A percentile compares a stretch with the other conserved stretches of the same genome.
phyloP scores from a whole-genome alignment of 1,140 invertebrate species.

The Drosophila pallidifrons region DNA sequence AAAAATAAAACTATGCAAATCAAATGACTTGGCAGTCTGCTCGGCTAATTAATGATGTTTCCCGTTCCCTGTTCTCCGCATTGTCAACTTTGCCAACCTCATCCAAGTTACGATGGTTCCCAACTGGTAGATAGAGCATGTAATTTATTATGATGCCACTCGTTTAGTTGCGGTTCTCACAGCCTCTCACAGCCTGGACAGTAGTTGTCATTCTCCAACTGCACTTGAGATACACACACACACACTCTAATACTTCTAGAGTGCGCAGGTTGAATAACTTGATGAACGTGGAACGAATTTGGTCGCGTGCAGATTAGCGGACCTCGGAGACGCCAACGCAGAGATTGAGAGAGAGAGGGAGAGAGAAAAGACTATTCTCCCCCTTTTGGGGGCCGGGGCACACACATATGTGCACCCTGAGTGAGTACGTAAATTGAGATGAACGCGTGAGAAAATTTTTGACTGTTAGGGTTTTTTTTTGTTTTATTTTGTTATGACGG shows the following conservation, averaged over 20 bases:
- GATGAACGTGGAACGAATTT: constrained; percentile 30
- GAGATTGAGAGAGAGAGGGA: background rate
- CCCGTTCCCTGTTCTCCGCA: background rate
- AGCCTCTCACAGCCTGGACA: constrained; percentile 38
- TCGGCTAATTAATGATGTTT: constrained; percentile 55
- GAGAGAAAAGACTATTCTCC: background rate
- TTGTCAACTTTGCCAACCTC: background rate
- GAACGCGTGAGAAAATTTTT: constrained; percentile 77
- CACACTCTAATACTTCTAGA: background rate
- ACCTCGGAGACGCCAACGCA: constrained; percentile 43
- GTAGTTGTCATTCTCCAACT: constrained; percentile 39
- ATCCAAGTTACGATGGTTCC: background rate
- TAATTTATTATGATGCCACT: constrained; percentile 50
- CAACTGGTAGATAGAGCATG: constrained; percentile 4
- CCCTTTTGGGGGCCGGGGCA: background rate
- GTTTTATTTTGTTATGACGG: constrained; percentile 56
- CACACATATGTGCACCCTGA: constrained; percentile 31
- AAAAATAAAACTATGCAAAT: constrained; percentile 41
- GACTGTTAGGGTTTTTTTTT: constrained; percentile 30
- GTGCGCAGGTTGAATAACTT: constrained; percentile 31
- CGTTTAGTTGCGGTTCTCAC: constrained; percentile 45
- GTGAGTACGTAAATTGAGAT: constrained; percentile 66
- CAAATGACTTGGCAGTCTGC: constrained; percentile 50
- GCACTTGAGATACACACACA: constrained; percentile 12
- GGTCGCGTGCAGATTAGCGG: constrained; percentile 61